A percentile compares a stretch with the other conserved stretches of the same genome.
These are phyloP conservation scores for Diloba caeruleocephala DNA, from an alignment of 2,888 invertebrate genomes.

Conservation along the genomic window DNA sequence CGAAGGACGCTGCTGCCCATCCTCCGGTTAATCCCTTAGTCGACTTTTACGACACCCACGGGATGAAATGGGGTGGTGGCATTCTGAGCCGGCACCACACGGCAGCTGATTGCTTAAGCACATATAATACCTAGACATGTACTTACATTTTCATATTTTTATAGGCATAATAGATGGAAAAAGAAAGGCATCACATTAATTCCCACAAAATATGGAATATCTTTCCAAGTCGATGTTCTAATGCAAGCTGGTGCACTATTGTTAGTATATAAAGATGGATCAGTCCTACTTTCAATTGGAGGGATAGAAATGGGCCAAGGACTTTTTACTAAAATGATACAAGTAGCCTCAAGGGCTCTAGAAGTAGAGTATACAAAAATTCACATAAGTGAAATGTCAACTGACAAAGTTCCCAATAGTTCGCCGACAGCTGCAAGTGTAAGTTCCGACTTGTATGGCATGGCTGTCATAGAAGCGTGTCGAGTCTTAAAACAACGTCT, in stretches of 20 bases:
- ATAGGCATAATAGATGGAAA: slow-evolving; percentile 91
- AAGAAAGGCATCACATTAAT: slow-evolving; percentile 93
- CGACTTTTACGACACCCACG: too few relatives aligned
- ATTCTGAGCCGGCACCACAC: too few relatives aligned
- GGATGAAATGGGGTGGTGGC: too few relatives aligned
- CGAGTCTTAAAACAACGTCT: slow-evolving; percentile 90
- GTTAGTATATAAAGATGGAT: slow-evolving; percentile 93
- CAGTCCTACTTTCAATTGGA: slow-evolving; percentile 94
- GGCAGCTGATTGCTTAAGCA: too few relatives aligned
- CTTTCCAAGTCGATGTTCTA: slow-evolving; percentile 90
- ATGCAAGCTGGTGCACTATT: slow-evolving; percentile 95
- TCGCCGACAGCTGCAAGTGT: slow-evolving; percentile 94
- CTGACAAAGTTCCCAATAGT: slow-evolving; percentile 95
- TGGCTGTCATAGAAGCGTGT: slow-evolving; percentile 94
- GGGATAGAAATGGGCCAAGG: slow-evolving; percentile 98
- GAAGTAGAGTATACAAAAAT: slow-evolving; percentile 90
- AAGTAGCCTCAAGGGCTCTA: slow-evolving; percentile 92
- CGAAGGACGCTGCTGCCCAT: too few relatives aligned
- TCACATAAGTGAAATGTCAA: slow-evolving; percentile 92
- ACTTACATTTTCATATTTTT: slow-evolving; percentile 47
- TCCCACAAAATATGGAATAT: slow-evolving; percentile 94
- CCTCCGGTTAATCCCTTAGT: too few relatives aligned
- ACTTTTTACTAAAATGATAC: slow-evolving; percentile 96
- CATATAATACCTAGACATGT: too few relatives aligned
- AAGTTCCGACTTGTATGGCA: slow-evolving; percentile 94